phyloP scores from a whole-genome alignment of 2,797 vertebrate species.

The Takifugu ocellatus region DNA sequence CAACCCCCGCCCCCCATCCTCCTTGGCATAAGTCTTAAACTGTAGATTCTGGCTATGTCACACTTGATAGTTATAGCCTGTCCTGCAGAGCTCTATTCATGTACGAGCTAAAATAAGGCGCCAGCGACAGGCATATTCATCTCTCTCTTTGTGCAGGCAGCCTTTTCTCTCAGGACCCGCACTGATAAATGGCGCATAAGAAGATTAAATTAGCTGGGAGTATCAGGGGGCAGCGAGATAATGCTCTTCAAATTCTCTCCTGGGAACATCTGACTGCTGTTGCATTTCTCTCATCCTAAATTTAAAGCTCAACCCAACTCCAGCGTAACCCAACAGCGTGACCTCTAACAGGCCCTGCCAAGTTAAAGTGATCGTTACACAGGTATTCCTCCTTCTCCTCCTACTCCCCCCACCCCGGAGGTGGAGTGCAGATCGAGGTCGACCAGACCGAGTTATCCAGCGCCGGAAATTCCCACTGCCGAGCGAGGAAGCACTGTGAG shows the following conservation, averaged over 20 bases:
- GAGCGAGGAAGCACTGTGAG: conserved; percentile 35
- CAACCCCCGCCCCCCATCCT: too few relatives aligned
- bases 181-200: conserved; percentile 18
- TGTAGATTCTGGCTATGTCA: background rate
- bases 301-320: background rate
- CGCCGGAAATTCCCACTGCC: conserved; percentile 35
- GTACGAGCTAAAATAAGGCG: conserved; percentile 16
- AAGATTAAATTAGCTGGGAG: background rate
- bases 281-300: background rate
- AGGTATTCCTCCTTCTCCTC: conserved; percentile 6
- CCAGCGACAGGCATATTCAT: background rate
- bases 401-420: conserved; percentile 13
- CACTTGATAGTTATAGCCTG: conserved; percentile 8
- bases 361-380: conserved; percentile 7
- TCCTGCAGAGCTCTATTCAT: conserved; percentile 10
- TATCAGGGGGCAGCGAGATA: conserved; percentile 9
- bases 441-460: conserved; percentile 31
- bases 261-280: background rate
- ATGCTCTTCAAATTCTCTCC: background rate
- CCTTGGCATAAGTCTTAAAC: too few relatives aligned
- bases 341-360: background rate
- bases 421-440: conserved; percentile 35
- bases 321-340: background rate
- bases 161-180: conserved; percentile 3
- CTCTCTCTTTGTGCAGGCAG: background rate